Evolutionary conservation across 2,888 invertebrate genomes (phyloP), one percentile per base, ranked within the genome.

Genomic region (Lydus trimaculatus): DNA sequence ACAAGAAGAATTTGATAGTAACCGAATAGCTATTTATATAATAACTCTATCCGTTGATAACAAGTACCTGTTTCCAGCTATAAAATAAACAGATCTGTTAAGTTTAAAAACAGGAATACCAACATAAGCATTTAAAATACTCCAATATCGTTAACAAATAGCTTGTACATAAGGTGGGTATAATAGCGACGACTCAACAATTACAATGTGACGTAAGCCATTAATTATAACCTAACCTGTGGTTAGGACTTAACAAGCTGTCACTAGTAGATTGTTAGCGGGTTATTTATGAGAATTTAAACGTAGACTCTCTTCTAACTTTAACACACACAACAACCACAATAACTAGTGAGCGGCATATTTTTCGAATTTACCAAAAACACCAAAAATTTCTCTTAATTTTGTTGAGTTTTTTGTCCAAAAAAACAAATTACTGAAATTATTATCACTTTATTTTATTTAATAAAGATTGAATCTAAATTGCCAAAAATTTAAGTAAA

Each of bases 191-290:
- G 84, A 84, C 80, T 81, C 84, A 84, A 85, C 85, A 85, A 86
- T 86, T 85, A 86, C 84, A 80, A 77, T 78, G 83, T 85, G 85
- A 86, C 85, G 85, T 84, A 84, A 82, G 84, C 84, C 85, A 86
- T 86, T 85, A 86, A 86, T 86, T 86, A 86, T 85, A 86, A 85
- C 84, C 84, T 86, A 86, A 86, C 86, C 86, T 85, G 86, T 86
- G 86, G 86, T 85, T 86, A 86, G 85, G 83, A 85, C 85, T 86
- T 86, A 86, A 86, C 86, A 85, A 86, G 86, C 86, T 85, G 86
- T 86, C 86, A 85, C 84, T 84, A 82, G 85, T 81, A 84, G 86
- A 86, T 86, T 86, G 86, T 86, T 86, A 86, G 84, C 83, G 82
- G 78, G 83, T 85, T 85, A 86, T 86, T 86, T 86, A 86, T 85